A percentile compares a stretch with the other conserved stretches of the same genome.
phyloP scores from a whole-genome alignment of 2,888 invertebrate species.

The Stenchaetothrips biformis region DNA sequence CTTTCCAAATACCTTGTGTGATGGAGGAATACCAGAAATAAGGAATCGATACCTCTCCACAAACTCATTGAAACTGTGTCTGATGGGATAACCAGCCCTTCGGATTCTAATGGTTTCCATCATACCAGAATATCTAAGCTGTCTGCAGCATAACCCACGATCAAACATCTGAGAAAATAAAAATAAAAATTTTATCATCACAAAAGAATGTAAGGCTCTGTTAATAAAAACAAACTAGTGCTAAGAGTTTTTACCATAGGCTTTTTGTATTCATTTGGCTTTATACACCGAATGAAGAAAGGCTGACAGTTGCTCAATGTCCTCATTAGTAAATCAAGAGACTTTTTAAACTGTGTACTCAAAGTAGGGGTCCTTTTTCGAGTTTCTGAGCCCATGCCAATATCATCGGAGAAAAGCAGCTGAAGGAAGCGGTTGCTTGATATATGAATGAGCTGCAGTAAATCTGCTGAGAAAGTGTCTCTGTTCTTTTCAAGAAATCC shows the following conservation, averaged over 20 bases:
- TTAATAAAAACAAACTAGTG: not conserved
- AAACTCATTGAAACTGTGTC: slow-evolving; percentile 93
- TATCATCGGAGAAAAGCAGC: slow-evolving; percentile 86
- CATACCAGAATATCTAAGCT: slow-evolving; percentile 98
- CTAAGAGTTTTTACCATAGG: slow-evolving; percentile 62
- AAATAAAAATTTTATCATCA: slow-evolving; percentile 28
- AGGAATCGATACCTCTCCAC: slow-evolving; percentile 94
- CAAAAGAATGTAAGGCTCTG: not conserved
- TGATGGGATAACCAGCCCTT: slow-evolving; percentile 95
- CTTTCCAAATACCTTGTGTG: slow-evolving; percentile 59
- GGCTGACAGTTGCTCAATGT: slow-evolving; percentile 93
- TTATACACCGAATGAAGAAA: slow-evolving; percentile 97
- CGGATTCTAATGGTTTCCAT: slow-evolving; percentile 99
- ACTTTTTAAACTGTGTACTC: slow-evolving; percentile 95
- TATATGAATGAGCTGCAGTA: slow-evolving; percentile 85
- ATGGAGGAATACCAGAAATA: slow-evolving; percentile 82
- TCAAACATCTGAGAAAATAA: slow-evolving; percentile 84
- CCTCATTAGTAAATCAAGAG: slow-evolving; percentile 90
- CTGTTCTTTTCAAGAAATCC: slow-evolving; percentile 96
- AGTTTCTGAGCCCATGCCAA: slow-evolving; percentile 91
- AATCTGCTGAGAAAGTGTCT: slow-evolving; percentile 94
- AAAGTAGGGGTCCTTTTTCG: slow-evolving; percentile 86
- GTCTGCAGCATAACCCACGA: slow-evolving; percentile 90
- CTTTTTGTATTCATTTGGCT: slow-evolving; percentile 95
- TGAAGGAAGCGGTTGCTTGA: slow-evolving; percentile 90